Evolutionary conservation across 2,888 invertebrate species (phyloP), one percentile per base, ranked within the genome.

Genomic region (Steinernema carpocapsae): DNA sequence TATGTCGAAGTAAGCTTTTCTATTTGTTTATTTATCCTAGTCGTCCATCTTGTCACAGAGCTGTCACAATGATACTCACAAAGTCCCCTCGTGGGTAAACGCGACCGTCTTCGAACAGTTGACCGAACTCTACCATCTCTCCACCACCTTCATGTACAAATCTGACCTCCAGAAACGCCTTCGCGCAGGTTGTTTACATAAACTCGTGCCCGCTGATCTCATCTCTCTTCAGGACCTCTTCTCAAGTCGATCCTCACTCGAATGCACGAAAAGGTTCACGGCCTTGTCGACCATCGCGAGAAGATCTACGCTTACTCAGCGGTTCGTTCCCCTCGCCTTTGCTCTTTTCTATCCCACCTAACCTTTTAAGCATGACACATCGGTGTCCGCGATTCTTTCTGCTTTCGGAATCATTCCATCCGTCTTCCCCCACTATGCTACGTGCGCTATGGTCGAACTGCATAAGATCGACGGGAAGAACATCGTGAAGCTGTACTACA

Each of bases 301-400:
- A 86, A 84, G 74, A 78, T 84, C 32, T 85, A 78, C 72, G 86
- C 83, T 17, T 87, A 86, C 59, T 87, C 86, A 0, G 86, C 85
- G 29, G 84, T 84, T 72, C 59, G 76, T 75, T 59, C 26, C 17
- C n/a, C 24, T 43, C 6, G 19, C 45, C 1, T 26, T 72, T 17
- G 52, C 14, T 19, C 42, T 3, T 17, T 70, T 7, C 26, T 76
- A 24, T 76, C 32, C 72, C 17, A 7, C 29, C 6, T 12, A 19
- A 29, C 24, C 24, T 2, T 82, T 80, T 70, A 77, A 85, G 83
- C 86, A 86, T 77, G 86, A 86, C 74, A 82, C 86, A 0, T 82
- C 86, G 12, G 78, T 86, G 1, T 79, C 84, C 26, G 85, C 85
- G 0, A 64, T 86, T 7, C 79, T 87, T 7, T 74, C 84, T 0